Evolutionary conservation across 2,888 invertebrate species (phyloP), one percentile per base, ranked within the genome.

Genomic region (Macrosoma leucophasiata): DNA sequence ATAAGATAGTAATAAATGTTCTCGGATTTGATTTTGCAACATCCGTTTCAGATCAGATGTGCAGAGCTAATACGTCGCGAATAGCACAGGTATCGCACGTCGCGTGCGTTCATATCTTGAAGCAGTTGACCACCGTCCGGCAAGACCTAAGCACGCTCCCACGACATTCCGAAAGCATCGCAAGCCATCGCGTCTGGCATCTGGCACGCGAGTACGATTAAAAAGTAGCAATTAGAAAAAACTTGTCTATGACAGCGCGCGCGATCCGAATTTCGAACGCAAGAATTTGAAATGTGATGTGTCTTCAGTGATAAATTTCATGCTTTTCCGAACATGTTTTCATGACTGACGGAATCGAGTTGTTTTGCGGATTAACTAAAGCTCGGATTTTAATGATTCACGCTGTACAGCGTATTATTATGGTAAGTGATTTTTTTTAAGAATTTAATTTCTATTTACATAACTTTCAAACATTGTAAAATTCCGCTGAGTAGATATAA

Each of bases 81-180:
- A n/a, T n/a, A n/a, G n/a, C n/a, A n/a, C n/a, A n/a, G n/a, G n/a
- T n/a, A n/a, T n/a, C n/a, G n/a, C n/a, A n/a, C n/a, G n/a, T n/a
- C n/a, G n/a, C n/a, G n/a, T n/a, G n/a, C n/a, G n/a, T n/a, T n/a
- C n/a, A n/a, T n/a, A n/a, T n/a, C n/a, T n/a, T n/a, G n/a, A n/a
- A n/a, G n/a, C 74, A 79, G 79, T 82, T 82, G 82, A 82, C 82
- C 82, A 79, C 46, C 58, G 82, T 71, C 81, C 79, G 74, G 67
- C 74, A 63, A 55, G 57, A 52, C 43, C 52, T 54, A 40, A 55
- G 60, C 74, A 74, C 78, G 78, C 64, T 48, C 46, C 48, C 41
- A n/a, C n/a, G n/a, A n/a, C 49, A 42, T 40, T 48, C 48, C 46
- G 34, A 46, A 46, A 44, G 42, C 38, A 50, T 33, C 42, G 26